Evolutionary conservation across 1,140 invertebrate genomes (phyloP).

Genomic region (Geopemphigus sp.): DNA sequence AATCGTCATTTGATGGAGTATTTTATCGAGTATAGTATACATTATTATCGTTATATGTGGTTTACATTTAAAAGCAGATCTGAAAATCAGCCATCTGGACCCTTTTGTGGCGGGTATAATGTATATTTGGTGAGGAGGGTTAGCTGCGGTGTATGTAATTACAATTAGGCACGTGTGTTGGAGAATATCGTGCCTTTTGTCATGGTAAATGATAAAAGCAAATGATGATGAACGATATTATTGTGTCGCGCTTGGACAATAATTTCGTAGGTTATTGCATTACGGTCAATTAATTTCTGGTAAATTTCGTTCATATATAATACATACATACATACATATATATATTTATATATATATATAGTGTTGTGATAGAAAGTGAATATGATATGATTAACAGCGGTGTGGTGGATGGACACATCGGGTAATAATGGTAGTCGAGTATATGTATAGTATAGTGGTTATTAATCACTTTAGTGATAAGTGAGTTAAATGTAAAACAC

Average conservation of each 20-base stretch:
- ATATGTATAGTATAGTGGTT: not conserved
- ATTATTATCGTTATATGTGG: no score
- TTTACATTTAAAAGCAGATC: no score
- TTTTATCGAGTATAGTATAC: no score
- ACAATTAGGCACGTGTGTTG: conserved; percentile 44
- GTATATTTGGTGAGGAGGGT: not conserved
- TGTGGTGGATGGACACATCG: not conserved
- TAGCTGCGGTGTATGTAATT: not conserved
- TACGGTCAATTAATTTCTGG: conserved; percentile 39
- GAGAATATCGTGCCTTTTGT: conserved; percentile 40
- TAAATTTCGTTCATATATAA: no score
- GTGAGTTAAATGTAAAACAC: not conserved
- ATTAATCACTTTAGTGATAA: not conserved
- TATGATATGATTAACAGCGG: conserved; percentile 13
- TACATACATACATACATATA: no score
- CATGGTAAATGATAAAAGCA: conserved; percentile 44
- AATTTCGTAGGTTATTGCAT: conserved; percentile 38
- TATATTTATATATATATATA: not conserved
- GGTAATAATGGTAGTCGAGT: not conserved
- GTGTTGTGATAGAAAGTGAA: conserved; percentile 26
- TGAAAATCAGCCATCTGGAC: conserved; percentile 17
- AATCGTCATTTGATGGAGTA: no score
- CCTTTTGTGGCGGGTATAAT: conserved; percentile 11
- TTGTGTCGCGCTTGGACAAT: conserved; percentile 18
- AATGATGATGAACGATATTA: conserved; percentile 42